Conservation (phyloP, 2,113 vertebrate species). For the Struthio camelus region DNA sequence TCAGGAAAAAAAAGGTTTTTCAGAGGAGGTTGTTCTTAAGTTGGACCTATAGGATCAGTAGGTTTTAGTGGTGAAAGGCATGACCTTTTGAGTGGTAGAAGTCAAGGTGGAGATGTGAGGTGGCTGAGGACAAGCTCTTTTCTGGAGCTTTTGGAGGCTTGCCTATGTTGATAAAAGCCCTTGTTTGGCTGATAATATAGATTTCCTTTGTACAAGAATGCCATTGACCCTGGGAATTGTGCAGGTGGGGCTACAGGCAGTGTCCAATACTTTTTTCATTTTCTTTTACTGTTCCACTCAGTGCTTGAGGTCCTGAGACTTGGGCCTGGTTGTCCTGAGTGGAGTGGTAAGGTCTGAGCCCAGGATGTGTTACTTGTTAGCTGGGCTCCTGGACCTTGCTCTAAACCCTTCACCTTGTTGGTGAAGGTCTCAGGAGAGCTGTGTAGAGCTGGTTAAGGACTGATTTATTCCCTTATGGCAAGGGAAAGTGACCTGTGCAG, state of each 20-base stretch:
- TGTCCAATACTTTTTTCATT: neutral
- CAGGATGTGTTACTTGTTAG: neutral
- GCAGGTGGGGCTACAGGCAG: neutral
- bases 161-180: neutral
- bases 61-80: neutral
- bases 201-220: neutral
- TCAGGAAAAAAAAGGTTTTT: neutral
- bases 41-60: neutral
- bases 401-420: neutral
- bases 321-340: neutral
- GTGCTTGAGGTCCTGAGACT: neutral
- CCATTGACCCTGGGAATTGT: accelerated
- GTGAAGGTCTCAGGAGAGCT: neutral
- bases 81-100: neutral
- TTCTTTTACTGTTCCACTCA: neutral
- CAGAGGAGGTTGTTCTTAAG: neutral
- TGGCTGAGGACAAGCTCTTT: neutral
- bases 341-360: neutral
- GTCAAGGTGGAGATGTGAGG: neutral
- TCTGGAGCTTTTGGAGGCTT: neutral
- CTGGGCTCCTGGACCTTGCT: neutral
- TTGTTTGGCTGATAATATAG: accelerated
- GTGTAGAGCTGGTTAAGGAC: neutral
- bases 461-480: neutral
- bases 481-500: neutral